These are phyloP conservation scores for Cephalophus harveyi DNA, from an alignment of 2,113 vertebrate genomes.

Conservation along the genomic window DNA sequence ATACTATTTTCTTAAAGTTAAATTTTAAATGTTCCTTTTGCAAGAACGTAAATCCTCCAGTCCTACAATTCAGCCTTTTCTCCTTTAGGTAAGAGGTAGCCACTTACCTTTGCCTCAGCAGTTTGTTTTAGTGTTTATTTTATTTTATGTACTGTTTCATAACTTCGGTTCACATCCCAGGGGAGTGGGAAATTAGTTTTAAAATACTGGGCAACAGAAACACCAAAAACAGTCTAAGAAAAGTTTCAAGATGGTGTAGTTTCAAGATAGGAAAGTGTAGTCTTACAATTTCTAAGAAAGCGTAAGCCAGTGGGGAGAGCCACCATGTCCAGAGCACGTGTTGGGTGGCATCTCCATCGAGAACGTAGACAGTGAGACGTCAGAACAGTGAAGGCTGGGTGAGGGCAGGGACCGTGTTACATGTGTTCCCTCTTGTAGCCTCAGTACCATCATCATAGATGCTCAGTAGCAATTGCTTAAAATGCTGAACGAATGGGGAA, in stretches of 20 bases:
- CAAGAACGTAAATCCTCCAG: not conserved
- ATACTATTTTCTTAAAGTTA: not conserved
- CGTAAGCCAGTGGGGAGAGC: not conserved
- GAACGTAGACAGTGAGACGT: not conserved
- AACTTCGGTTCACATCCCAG: not conserved
- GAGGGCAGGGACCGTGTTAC: fast-evolving
- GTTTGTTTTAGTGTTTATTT: not conserved
- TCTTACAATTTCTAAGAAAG: not conserved
- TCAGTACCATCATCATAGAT: not conserved
- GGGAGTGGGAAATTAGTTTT: not conserved
- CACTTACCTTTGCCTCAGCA: not conserved
- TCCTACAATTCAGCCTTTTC: not conserved
- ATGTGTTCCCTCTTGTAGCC: not conserved
- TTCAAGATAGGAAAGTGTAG: not conserved
- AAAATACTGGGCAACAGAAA: not conserved
- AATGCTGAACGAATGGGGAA: not conserved
- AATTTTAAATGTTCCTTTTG: not conserved
- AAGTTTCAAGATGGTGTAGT: not conserved
- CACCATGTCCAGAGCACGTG: not conserved
- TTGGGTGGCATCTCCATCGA: not conserved
- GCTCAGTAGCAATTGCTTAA: not conserved
- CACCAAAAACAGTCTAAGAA: not conserved
- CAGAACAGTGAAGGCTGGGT: not conserved
- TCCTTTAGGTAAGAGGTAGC: not conserved
- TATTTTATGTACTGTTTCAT: not conserved